Evolutionary conservation across 2,113 vertebrate genomes (phyloP).

Genomic region (Pedionomus torquatus): DNA sequence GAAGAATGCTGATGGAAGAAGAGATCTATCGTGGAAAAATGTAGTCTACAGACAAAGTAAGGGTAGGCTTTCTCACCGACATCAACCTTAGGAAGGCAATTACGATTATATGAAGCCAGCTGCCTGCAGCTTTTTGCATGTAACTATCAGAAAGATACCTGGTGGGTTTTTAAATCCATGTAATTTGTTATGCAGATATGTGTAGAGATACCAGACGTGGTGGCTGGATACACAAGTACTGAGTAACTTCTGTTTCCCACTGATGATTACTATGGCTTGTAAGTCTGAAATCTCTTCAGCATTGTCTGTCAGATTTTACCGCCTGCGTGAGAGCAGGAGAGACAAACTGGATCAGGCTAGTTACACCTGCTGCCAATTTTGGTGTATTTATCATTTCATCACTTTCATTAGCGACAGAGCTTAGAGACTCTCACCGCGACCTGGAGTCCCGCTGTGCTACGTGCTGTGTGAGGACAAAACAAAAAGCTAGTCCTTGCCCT

Average conservation of each 20-base stretch:
- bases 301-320: neutral
- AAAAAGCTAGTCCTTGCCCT: neutral
- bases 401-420: neutral
- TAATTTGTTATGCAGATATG: neutral
- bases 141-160: accelerated
- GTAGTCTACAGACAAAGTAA: neutral
- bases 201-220: neutral
- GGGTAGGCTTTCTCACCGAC: neutral
- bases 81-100: neutral
- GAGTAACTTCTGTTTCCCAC: neutral
- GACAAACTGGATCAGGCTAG: neutral
- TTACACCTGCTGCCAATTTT: neutral
- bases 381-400: neutral
- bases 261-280: neutral
- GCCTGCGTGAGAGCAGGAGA: neutral
- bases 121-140: neutral
- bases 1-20: neutral
- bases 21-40: neutral
- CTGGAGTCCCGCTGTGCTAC: neutral
- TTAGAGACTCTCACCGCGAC: neutral
- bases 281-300: neutral
- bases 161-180: neutral
- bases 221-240: neutral
- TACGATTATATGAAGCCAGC: neutral
- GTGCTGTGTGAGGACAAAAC: neutral